Conservation (phyloP, 1,140 invertebrate species). For the Lysiphlebus fabarum region DNA sequence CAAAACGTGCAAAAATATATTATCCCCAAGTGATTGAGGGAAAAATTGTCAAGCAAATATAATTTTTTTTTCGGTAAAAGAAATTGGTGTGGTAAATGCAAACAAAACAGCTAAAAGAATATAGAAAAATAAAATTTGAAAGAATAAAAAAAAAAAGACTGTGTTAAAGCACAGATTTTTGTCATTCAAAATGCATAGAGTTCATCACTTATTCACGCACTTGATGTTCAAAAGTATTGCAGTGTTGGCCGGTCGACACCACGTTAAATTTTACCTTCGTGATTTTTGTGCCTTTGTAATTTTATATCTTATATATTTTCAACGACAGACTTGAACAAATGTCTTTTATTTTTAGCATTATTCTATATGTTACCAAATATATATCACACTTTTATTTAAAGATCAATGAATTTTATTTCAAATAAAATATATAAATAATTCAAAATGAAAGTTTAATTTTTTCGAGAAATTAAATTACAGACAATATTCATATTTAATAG, state of each 20-base stretch:
- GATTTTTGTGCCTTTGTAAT: constrained; percentile 16
- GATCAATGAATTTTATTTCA: no score
- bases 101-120: constrained; percentile 15
- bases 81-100: constrained; percentile 6
- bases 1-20: constrained; percentile 12
- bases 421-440: no score
- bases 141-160: constrained; percentile 32
- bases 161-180: constrained; percentile 43
- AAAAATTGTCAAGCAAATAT: constrained; percentile 42
- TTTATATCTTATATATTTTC: neutral
- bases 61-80: constrained; percentile 37
- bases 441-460: neutral
- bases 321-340: no score
- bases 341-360: no score
- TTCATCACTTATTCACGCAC: constrained; percentile 46
- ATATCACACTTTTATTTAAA: no score
- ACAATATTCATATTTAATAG: no score
- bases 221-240: constrained; percentile 21
- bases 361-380: no score
- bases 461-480: no score
- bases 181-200: constrained; percentile 51
- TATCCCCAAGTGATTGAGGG: constrained; percentile 19
- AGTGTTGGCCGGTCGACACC: constrained; percentile 1
- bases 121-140: constrained; percentile 11
- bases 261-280: constrained; percentile 17